phyloP scores from a whole-genome alignment of 1,140 invertebrate genomes.

The Trinorchestia longiramus region DNA sequence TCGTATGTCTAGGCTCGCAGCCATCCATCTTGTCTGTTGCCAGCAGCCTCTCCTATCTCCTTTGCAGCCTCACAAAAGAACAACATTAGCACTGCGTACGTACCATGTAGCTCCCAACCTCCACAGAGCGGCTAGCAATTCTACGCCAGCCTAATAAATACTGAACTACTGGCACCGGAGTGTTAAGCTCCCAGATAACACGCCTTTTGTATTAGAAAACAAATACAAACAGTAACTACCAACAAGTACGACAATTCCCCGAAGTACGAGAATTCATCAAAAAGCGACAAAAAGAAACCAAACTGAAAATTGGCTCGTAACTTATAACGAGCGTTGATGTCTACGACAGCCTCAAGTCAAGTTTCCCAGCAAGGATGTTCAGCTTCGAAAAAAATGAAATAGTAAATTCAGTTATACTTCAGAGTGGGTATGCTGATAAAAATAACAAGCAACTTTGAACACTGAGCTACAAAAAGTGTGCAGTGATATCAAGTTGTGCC shows the following conservation, averaged over 20 bases:
- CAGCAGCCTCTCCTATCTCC: conserved; percentile 30
- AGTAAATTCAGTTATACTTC: not conserved
- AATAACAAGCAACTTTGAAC: not conserved
- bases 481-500: not conserved
- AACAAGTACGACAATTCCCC: not conserved
- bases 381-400: not conserved
- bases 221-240: not conserved
- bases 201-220: not conserved
- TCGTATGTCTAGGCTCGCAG: conserved; percentile 19
- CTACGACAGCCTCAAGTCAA: not conserved
- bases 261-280: not conserved
- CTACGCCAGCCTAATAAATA: not conserved
- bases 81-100: not conserved
- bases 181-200: not conserved
- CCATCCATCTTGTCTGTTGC: conserved; percentile 46
- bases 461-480: not conserved
- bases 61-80: conserved; percentile 14
- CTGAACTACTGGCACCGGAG: not conserved
- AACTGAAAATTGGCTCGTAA: not conserved
- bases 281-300: not conserved
- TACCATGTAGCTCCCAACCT: not conserved
- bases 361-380: not conserved
- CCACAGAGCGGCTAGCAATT: conserved; percentile 6
- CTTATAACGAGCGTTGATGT: not conserved
- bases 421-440: not conserved